Evolutionary conservation across 1,140 invertebrate species (phyloP), one percentile per base, ranked within the genome.

Genomic region (Trialeurodes vaporariorum): DNA sequence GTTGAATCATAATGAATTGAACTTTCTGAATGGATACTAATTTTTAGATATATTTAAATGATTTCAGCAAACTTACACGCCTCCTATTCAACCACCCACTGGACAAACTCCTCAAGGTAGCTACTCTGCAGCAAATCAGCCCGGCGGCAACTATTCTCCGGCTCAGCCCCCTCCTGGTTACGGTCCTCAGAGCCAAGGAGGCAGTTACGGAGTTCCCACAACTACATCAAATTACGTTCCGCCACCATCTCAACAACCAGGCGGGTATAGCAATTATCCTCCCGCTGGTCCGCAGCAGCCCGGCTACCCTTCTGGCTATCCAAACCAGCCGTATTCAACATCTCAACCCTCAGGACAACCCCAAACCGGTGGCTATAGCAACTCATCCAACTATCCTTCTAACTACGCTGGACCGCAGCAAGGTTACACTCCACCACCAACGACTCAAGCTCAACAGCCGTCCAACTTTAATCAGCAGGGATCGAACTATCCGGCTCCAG

Each of bases 241-340:
- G 21, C 65, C 34, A n/a, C 66, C 66, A 26, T 17, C 59, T 13
- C 66, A 69, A 27, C 68, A 69, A 11, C 2, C 13, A 22, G 40
- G 22, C 34, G 34, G 27, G 21, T 22, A 58, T 68, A 59, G 13
- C 23, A 68, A 59, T 23, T 68, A 68, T 68, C 64, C 68, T 63
- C 34, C 34, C 5, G 68, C 66, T 12, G 66, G 62, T 63, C 27
- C 64, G 22, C 68, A 69, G 40, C 59, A 65, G 25, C 27, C n/a
- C 21, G 66, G 66, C 64, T 69, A 69, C 40, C 25, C 64, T 2
- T 25, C 58, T 58, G 64, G 64, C 17, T 69, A 69, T 66, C 64
- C 64, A 13, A 64, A 24, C 11, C 68, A 65, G n/a, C 68, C 68
- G n/a, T 69, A 69, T 34, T 61, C 64, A 13, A 59, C 59, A 27